These are phyloP conservation scores for Gambusia yucatana DNA, from an alignment of 2,797 vertebrate species.

Conservation along the genomic window DNA sequence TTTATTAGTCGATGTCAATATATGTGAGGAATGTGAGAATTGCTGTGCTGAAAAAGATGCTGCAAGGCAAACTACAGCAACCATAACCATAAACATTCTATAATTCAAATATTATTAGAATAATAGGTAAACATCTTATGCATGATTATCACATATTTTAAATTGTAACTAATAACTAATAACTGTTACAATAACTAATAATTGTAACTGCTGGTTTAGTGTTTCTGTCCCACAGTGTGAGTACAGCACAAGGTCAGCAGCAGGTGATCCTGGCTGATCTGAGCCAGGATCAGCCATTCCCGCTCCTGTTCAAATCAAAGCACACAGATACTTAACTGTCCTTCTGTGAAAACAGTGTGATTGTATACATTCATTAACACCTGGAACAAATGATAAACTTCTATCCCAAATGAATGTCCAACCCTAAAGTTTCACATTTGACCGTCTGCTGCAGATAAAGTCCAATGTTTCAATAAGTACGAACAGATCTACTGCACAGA, in stretches of 20 bases:
- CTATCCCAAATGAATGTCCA: background rate
- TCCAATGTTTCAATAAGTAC: background rate
- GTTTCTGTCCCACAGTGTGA: background rate
- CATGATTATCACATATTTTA: background rate
- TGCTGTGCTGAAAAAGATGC: background rate
- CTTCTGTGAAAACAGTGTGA: background rate
- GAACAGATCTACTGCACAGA: background rate
- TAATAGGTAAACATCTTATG: background rate
- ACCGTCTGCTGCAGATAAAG: background rate
- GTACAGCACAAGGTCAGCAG: background rate
- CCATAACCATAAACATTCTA: background rate
- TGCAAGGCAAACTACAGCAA: background rate
- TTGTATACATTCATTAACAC: background rate
- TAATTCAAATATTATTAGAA: background rate
- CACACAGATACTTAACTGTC: background rate
- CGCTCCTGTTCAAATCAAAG: background rate
- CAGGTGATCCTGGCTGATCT: background rate
- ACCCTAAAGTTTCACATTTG: background rate
- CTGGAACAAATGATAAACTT: background rate
- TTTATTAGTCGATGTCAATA: background rate
- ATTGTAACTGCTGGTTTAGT: background rate
- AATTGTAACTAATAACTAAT: background rate
- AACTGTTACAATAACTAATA: too few species aligned
- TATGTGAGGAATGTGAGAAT: background rate
- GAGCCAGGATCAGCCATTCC: background rate